Base-by-base conservation (phyloP, 2,113 vertebrate species). In the Benitochromis conjunctus region DNA sequence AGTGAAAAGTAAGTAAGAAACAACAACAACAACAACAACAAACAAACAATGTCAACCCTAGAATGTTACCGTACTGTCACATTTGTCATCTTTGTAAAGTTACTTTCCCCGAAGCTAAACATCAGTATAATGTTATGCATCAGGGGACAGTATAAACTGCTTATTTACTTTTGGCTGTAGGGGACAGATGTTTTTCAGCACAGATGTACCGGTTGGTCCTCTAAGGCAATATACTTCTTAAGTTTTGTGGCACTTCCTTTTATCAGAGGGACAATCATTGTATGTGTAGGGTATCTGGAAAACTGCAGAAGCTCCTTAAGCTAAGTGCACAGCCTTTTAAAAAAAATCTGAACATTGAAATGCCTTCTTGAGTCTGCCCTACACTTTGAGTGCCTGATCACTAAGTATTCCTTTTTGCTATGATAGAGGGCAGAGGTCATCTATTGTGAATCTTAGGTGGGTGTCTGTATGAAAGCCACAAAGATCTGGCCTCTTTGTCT, bases 131-230 rank as follows among this genome's bases (percentile, higher is more conserved):
- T 86, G 54, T 90, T 77, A 81, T 69, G 58, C 36, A 5, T 86
- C 80, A 55, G 48, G 84, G 84, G 79, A 86, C 21, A 80, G 36
- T 66, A 55, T 66, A 80, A 82, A 81, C 86, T 24, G 77, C 46
- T 79, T 90, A 85, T 84, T 92, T 86, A 83, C 84, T 90, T 84
- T 77, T 81, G 88, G 83, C 81, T 90, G 24, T 82, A 79, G 89
- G 88, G 84, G 88, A 89, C 82, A 90, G 55, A 83, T 36, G 12
- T 84, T 88, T 51, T 78, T 81, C 82, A 84, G 82, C 82, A 80
- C 80, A 80, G 71, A 71, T 84, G 46, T 83, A 71, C 57, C 74
- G 43, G 31, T 66, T n/a, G 55, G 74, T 87, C 24, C 77, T 84
- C n/a, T 41, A 69, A 85, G 74, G 80, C 71, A 79, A 79, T 69